Base-by-base conservation (phyloP, 2,113 vertebrate genomes). In the Oryzias javanicus region DNA sequence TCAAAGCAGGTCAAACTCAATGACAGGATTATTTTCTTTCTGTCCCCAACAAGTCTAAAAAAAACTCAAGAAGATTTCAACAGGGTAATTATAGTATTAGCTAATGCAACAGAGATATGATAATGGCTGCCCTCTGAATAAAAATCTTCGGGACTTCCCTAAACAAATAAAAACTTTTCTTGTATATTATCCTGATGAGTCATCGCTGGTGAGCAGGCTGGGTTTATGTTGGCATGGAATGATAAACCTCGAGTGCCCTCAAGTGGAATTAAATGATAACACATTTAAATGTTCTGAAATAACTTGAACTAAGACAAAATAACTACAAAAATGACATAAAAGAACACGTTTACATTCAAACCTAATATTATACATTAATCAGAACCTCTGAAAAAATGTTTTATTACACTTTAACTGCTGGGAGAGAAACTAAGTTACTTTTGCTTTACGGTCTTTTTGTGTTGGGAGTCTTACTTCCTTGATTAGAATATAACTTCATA, bases 141-240 rank as follows among this genome's bases (percentile, higher is more conserved):
- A 35, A 35, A 35, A 35, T 35, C 35, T 35, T 12, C 10, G 35
- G 35, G 35, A 35, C 35, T 35, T 35, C 35, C 35, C 8, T 3
- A 35, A 35, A 35, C 8, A 35, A 29, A 29, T 29, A 29, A 16
- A n/a, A 10, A 1, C 2, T 79, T 77, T 80, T 87, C 76, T 54
- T 8, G 76, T 3, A 70, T 81, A 14, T 46, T 12, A 24, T n/a
- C 42, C 42, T 49, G 56, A 55, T 58, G 40, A 63, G 40, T 14
- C 25, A 27, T 6, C n/a, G 22, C 13, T n/a, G 51, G 6, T 6
- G 5, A 5, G 35, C 16, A 6, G 1, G 17, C 35, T 40, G 35
- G 12, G 5, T 2, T 3, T 18, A 10, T 53, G 5, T 10, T 42
- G 20, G 15, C 5, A 19, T 15, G 13, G 17, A 55, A 27, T 35